Base-by-base conservation (phyloP, 2,797 vertebrate species). In the Gouania willdenowi region DNA sequence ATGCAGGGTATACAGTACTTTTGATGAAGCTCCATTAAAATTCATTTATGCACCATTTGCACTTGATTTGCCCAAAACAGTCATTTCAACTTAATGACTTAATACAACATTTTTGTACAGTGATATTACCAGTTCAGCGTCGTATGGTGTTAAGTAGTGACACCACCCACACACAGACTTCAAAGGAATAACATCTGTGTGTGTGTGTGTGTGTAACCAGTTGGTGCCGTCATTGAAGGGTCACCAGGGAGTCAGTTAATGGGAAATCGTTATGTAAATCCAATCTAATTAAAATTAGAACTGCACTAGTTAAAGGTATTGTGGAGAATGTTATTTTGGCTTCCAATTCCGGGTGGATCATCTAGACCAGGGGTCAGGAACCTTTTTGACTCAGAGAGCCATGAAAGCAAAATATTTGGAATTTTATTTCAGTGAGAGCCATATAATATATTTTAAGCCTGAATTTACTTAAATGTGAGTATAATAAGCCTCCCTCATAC, bases 181-280 rank as follows among this genome's bases (percentile, higher is more conserved):
- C 26, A 35, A 57, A 75, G 41, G 16, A 41, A 57, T 42, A 17
- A 45, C 10, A 0, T 4, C 34, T 20, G 11, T 15, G 16, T 21
- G 25, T 26, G 41, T 32, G 22, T 14, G 18, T 17, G 6, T 34
- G 30, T 21, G 19, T n/a, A 51, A 56, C 26, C 45, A 53, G 58
- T 71, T 66, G 59, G 56, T 10, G 8, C 54, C 44, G 52, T 73
- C 70, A 67, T 51, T 17, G 19, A 38, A 48, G 38, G 68, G 63
- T 83, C 79, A 49, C 52, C 7, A 1, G 74, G 70, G 82, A 85
- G 4, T 38, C 22, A 15, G 60, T 57, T 83, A 84, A 84, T 79
- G 67, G 67, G 64, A 73, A 81, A 77, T 71, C 47, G 38, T 87
- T 85, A 87, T 76, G 78, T 71, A 85, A 87, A 87, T 84, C 64